Evolutionary conservation across 2,888 invertebrate species (phyloP), one percentile per base, ranked within the genome.

Genomic region (Heteromyza rotundicornis): DNA sequence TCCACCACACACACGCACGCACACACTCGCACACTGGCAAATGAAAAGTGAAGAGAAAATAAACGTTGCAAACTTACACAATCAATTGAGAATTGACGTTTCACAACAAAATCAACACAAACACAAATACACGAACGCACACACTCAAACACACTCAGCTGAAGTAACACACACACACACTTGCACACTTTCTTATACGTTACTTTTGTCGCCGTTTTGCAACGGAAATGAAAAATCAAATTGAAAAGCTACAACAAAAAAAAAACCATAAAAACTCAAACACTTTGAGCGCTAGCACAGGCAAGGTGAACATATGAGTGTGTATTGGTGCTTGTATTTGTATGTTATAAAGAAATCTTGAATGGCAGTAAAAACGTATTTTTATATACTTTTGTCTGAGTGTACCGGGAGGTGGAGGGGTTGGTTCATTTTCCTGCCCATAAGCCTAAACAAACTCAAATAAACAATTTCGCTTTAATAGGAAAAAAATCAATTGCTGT

Each of bases 211-310:
- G 77, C 73, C 73, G 76, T 73, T 79, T n/a, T 78, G 73, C 78
- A 75, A 66, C 76, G 80, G 79, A 79, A 78, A 80, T 78, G 80
- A 78, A 79, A 79, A 78, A 79, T 78, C 80, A 79, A 79, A 78
- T 79, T 74, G 79, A 74, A 77, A 77, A 74, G 72, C 76, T 70
- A 68, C 68, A 76, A 73, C n/a, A n/a, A n/a, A n/a, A n/a, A n/a
- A 73, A 70, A 71, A 77, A 72, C 50, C 44, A 32, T 2, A 52
- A 23, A 14, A 27, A 23, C 14, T 10, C 22, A 14, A 7, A 17
- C 22, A 7, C 19, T 54, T 5, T 35, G 17, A 44, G 17, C 14
- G 17, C 14, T 44, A 8, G n/a, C 49, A 19, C 19, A 8, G 22
- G 10, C 44, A 44, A 5, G 32, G 32, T 32, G 5, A n/a, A n/a